These are phyloP conservation scores for Paedocypris sp. DNA, from an alignment of 2,113 vertebrate genomes.

Conservation along the genomic window DNA sequence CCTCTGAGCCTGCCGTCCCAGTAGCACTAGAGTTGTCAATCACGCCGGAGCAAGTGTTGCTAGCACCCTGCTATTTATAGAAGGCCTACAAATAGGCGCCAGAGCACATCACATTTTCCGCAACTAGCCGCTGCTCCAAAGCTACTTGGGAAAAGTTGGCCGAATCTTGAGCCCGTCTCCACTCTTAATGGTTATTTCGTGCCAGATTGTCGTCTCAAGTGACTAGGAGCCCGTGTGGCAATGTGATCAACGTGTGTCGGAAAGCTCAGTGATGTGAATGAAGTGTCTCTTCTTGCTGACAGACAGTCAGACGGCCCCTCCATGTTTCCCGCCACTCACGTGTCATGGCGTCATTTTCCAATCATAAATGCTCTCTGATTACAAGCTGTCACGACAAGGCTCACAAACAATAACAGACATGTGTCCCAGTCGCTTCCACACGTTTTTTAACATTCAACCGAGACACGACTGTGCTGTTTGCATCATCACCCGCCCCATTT, in stretches of 20 bases:
- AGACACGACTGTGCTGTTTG: no score
- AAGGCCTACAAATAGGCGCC: conserved; percentile 63
- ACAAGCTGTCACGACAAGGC: conserved; percentile 16
- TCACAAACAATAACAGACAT: not conserved
- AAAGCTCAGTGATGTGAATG: not conserved
- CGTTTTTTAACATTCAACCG: conserved; percentile 12
- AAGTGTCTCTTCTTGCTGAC: not conserved
- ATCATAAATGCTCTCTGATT: conserved; percentile 37
- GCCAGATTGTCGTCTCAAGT: no score
- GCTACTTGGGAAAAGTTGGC: conserved; percentile 24
- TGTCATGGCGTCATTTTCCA: conserved; percentile 40
- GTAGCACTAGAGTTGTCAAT: conserved; percentile 59
- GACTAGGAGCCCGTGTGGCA: no score
- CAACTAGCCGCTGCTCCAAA: conserved; percentile 45
- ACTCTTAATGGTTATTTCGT: no score
- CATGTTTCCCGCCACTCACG: conserved; percentile 27
- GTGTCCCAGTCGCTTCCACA: no score
- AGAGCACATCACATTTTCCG: conserved; percentile 61
- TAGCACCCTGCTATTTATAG: conserved; percentile 64
- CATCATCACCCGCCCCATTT: no score
- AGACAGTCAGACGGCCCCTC: conserved; percentile 13
- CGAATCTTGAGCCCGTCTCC: no score
- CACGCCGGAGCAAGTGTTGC: conserved; percentile 62
- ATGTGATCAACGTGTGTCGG: not conserved
- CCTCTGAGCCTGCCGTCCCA: conserved; percentile 47